Base-by-base conservation (phyloP, 1,140 invertebrate species). In the Drosophila biarmipes region DNA sequence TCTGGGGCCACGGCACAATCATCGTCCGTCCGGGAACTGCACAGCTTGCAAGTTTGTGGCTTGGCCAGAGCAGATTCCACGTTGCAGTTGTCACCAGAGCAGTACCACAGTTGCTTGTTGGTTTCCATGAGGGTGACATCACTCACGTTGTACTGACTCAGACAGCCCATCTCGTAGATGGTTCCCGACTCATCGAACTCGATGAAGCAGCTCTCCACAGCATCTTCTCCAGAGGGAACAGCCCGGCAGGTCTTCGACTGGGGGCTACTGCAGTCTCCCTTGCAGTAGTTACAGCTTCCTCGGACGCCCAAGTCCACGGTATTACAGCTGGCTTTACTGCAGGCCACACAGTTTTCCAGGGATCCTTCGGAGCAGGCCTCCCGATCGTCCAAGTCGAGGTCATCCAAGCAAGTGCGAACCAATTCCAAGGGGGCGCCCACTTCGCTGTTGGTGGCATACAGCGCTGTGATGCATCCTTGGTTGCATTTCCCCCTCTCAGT, bases 21-120 rank as follows among this genome's bases (percentile, higher is more conserved):
- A 0, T 31, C 8, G 48, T 90, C 87, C 0, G 87, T 90, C 17
- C 68, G 56, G 4, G 90, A 91, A n/a, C 54, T 91, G 58, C 90
- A 91, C 1, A 90, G 27, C 0, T 51, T 51, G 31, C 90, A 91
- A 0, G 1, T 51, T 6, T 90, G 57, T 0, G 68, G 1, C 0
- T 42, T 19, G 5, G 90, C 78, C 42, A 86, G 19, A 0, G 74
- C 76, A 2, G 79, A 72, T 4, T 59, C 19, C 17, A 66, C 57
- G 48, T 91, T 91, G 62, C 90, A 91, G 19, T 90, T 87, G 21
- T 89, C 84, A 6, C 80, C 90, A 6, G 75, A 34, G 43, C 90
- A 91, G 4, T 63, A 38, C 90, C 87, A 91, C 6, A 91, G n/a
- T 1, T 56, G 75, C 49, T 91, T 90, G 7, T 49, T 61, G 4